These are phyloP conservation scores for Conus betulinus DNA, from an alignment of 1,140 invertebrate species.

Conservation along the genomic window DNA sequence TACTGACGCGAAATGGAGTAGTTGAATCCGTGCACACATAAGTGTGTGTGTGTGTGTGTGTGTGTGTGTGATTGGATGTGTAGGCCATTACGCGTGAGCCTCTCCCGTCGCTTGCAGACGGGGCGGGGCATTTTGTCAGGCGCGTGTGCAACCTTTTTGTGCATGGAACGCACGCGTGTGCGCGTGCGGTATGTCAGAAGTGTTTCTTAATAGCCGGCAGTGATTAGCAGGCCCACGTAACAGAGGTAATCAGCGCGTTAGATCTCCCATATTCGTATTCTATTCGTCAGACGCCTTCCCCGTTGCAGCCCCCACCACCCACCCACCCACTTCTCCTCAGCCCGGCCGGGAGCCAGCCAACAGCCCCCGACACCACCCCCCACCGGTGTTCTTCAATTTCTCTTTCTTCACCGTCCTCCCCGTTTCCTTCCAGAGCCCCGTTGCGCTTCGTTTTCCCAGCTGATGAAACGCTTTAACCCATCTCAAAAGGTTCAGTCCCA, in stretches of 20 bases:
- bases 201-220: background rate
- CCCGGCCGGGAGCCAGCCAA: background rate
- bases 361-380: background rate
- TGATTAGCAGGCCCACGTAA: background rate
- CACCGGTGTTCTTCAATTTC: constrained; percentile 20
- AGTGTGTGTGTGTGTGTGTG: constrained; percentile 5
- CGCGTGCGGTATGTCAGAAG: background rate
- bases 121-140: too few species aligned
- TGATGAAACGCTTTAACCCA: constrained; percentile 40
- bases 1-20: too few species aligned
- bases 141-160: too few species aligned
- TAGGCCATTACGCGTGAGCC: background rate
- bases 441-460: constrained; percentile 33
- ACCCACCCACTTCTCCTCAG: background rate
- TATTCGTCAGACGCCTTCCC: background rate
- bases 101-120: too few species aligned
- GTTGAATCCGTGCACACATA: background rate
- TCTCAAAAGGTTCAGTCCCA: constrained; percentile 35
- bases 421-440: background rate
- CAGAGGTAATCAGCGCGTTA: background rate
- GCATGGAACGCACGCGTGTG: background rate
- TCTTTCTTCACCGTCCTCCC: background rate
- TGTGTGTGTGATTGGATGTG: background rate
- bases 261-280: background rate
- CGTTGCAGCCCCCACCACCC: background rate